A percentile compares a stretch with the other conserved stretches of the same genome.
phyloP scores from a whole-genome alignment of 1,140 invertebrate species.

The Parapsyche elsis region DNA sequence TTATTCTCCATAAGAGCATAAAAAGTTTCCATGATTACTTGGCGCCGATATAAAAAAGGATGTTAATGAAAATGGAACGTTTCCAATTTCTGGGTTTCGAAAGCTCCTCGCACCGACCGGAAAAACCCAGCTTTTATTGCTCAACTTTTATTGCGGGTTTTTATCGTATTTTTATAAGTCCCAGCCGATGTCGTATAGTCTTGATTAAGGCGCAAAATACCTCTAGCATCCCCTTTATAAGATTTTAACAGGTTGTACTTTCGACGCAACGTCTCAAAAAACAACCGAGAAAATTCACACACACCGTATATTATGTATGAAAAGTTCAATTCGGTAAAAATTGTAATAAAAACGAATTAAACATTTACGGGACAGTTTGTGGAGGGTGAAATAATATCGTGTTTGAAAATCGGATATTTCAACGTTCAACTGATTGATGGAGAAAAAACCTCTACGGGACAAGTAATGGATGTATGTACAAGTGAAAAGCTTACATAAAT shows the following conservation, averaged over 20 bases:
- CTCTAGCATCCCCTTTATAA: not conserved
- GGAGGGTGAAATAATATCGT: not conserved
- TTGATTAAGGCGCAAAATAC: slow-evolving; percentile 49
- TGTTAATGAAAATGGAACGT: slow-evolving; percentile 48
- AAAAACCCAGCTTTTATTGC: slow-evolving; percentile 44
- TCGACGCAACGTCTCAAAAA: not conserved
- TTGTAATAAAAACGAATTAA: too few relatives aligned
- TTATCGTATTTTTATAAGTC: slow-evolving; percentile 54
- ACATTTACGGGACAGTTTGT: too few relatives aligned
- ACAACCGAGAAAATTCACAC: too few relatives aligned
- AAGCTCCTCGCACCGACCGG: not conserved
- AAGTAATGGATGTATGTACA: too few relatives aligned
- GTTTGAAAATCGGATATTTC: not conserved
- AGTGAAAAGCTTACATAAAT: too few relatives aligned
- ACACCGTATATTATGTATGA: too few relatives aligned
- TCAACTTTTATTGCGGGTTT: slow-evolving; percentile 50
- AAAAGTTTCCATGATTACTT: slow-evolving; percentile 38
- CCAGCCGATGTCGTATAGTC: slow-evolving; percentile 32
- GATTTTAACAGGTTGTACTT: not conserved
- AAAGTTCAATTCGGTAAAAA: too few relatives aligned
- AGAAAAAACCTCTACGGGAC: too few relatives aligned
- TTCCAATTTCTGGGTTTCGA: slow-evolving; percentile 47
- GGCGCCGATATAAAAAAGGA: slow-evolving; percentile 36
- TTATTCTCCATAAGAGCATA: slow-evolving; percentile 17
- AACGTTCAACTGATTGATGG: not conserved